Base-by-base conservation (phyloP, 2,113 vertebrate genomes). In the Cheilinus undulatus region DNA sequence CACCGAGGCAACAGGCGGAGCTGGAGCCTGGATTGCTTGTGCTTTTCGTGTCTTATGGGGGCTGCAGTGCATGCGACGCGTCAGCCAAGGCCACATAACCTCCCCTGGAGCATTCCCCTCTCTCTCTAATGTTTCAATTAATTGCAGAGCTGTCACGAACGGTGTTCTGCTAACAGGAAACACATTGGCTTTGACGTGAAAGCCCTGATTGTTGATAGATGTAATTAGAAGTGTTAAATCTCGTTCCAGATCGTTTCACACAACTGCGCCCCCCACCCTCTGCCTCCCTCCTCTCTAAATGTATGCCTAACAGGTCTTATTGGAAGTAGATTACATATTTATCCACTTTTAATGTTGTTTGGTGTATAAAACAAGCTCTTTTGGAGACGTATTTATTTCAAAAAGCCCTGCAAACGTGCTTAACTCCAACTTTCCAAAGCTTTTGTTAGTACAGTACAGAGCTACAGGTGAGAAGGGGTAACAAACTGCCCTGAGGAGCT, bases 101-200 rank as follows among this genome's bases (percentile, higher is more conserved):
- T 11, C 84, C 79, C n/a, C 79, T 15, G 56, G 66, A 86, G 83
- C 81, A 80, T 85, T 85, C 75, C 42, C 73, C 43, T 20, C 54
- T 65, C 63, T 69, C 80, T 91, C 84, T 84, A 84, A 87, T 88
- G 88, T 90, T 91, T 88, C 87, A 88, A 89, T 91, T 92, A 91
- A 93, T 89, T 83, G 86, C 87, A 79, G 79, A 81, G 88, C 86
- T 93, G 90, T 91, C 91, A 91, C 76, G 86, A 83, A 84, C 74
- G 52, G 71, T 76, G 86, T 89, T 88, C 71, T n/a, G 86, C 86
- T 89, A 88, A 90, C 87, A 84, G 80, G 91, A 92, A 91, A 86
- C 86, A 90, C 78, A 88, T 84, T 86, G 87, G 73, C 86, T 84
- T 78, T 85, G 87, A 89, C 28, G 56, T 67, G 83, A 89, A 88